Conservation (phyloP, 2,797 vertebrate genomes). For the Micropoecilia bifurca region DNA sequence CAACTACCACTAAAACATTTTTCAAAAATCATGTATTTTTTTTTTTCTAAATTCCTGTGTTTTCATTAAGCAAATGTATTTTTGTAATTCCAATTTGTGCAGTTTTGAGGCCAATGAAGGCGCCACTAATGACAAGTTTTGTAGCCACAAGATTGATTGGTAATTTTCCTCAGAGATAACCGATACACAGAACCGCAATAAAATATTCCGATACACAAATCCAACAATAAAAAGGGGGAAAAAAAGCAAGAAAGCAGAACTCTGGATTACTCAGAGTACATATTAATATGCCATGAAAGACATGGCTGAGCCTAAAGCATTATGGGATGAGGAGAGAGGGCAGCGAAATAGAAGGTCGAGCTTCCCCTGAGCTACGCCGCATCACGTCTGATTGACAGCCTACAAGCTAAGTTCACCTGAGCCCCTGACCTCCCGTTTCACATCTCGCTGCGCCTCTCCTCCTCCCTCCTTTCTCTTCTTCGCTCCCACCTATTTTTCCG, state of each 20-base stretch:
- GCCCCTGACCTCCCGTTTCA: constrained; percentile 72
- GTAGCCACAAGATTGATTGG: constrained; percentile 31
- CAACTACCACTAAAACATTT: too few relatives aligned
- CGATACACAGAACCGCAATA: too few relatives aligned
- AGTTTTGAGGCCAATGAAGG: too few relatives aligned
- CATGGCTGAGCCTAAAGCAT: constrained; percentile 33
- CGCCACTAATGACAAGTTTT: constrained; percentile 33
- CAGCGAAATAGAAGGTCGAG: constrained; percentile 36
- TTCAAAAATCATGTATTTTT: too few relatives aligned
- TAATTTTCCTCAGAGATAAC: neutral
- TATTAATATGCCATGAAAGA: constrained; percentile 42
- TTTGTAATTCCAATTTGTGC: too few relatives aligned
- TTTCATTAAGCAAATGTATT: too few relatives aligned
- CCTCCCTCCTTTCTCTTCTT: constrained; percentile 31
- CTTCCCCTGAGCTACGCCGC: constrained; percentile 59
- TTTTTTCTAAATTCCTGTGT: too few relatives aligned
- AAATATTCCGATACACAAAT: neutral
- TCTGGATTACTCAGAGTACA: constrained; percentile 22
- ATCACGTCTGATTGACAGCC: constrained; percentile 77
- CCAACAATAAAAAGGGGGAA: constrained; percentile 1
- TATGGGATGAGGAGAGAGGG: constrained; percentile 44
- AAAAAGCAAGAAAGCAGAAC: constrained; percentile 21
- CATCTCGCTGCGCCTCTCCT: constrained; percentile 50
- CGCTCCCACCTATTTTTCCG: constrained; percentile 36
- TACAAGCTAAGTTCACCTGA: constrained; percentile 76